Evolutionary conservation across 1,140 invertebrate species (phyloP).

Genomic region (Drosophila albomicans): DNA sequence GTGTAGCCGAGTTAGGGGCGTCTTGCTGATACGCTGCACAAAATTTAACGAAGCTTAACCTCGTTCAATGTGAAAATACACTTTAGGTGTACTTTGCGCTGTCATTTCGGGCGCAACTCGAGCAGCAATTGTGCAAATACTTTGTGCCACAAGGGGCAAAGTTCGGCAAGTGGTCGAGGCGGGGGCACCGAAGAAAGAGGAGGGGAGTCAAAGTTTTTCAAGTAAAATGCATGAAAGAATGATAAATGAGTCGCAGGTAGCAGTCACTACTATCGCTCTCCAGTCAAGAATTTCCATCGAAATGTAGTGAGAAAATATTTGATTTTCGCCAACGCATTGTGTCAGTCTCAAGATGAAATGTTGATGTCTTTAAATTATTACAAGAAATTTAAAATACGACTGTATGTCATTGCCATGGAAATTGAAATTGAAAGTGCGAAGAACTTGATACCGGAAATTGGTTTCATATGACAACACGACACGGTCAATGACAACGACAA

Average conservation of each 20-base stretch:
- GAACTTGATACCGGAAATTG: constrained; percentile 46
- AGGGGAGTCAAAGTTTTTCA: constrained; percentile 61
- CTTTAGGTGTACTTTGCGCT: constrained; percentile 81
- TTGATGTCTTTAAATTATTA: constrained; percentile 48
- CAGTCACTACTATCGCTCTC: constrained; percentile 5
- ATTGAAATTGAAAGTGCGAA: constrained; percentile 71
- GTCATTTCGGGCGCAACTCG: constrained; percentile 78
- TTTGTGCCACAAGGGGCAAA: constrained; percentile 52
- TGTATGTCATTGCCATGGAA: constrained; percentile 40
- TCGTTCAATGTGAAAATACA: constrained; percentile 82
- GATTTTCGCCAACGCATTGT: constrained; percentile 44
- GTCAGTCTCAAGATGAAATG: too few relatives aligned
- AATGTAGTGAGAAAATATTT: constrained; percentile 52
- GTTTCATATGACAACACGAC: constrained; percentile 53
- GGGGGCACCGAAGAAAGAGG: not conserved
- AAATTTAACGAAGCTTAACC: constrained; percentile 83
- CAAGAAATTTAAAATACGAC: constrained; percentile 43
- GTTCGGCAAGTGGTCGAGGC: constrained; percentile 16
- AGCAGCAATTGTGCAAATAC: constrained; percentile 83
- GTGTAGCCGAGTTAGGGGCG: not conserved
- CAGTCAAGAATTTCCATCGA: constrained; percentile 17
- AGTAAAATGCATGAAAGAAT: constrained; percentile 69
- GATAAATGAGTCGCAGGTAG: constrained; percentile 67
- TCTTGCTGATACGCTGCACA: constrained; percentile 50
- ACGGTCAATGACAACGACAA: not conserved